Base-by-base conservation (phyloP, 2,113 vertebrate species). In the Gopherus evgoodei region DNA sequence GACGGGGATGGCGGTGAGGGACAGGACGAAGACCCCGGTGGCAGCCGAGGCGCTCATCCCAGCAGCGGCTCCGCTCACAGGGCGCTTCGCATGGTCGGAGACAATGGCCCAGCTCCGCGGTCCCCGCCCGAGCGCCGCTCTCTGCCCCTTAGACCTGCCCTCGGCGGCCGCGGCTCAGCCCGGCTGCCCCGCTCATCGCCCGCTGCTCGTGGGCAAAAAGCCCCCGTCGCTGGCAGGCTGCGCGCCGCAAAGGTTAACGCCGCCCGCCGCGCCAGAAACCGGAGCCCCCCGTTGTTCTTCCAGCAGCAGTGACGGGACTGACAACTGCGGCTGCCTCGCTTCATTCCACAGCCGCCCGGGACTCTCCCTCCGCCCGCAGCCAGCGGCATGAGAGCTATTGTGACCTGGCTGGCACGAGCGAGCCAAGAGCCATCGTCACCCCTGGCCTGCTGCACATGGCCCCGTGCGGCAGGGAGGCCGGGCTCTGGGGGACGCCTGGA, bases 11-110 rank as follows among this genome's bases (percentile, higher is more conserved):
- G 99, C 99, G 90, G 98, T 98, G 87, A 99, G 96, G 84, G 99
- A 99, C 92, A 99, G 95, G 50, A 99, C 96, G 94, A 99, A 99
- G 91, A 99, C 99, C 52, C 99, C 98, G 5, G 99, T 99, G 94
- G 99, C 99, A 13, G 99, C 98, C 44, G 99, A 98, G 80, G 98
- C 99, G 87, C 98, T 99, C 99, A 99, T 99, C 89, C 90, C 97
- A 62, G 86, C 96, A 62, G 65, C 76, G 59, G 54, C 93, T 53
- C 72, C 31, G 56, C 76, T 81, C 10, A 59, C n/a, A 78, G 84
- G 75, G 89, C 82, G 62, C 91, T 87, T 52, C 84, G 91, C 42
- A 27, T 53, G 7, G 59, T 83, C 93, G 89, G 84, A 92, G 96
- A 88, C 91, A 65, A 76, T 96, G 92, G 90, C 90, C 25, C 78